Base-by-base conservation (phyloP, 2,888 invertebrate species). In the Villa cingulata region DNA sequence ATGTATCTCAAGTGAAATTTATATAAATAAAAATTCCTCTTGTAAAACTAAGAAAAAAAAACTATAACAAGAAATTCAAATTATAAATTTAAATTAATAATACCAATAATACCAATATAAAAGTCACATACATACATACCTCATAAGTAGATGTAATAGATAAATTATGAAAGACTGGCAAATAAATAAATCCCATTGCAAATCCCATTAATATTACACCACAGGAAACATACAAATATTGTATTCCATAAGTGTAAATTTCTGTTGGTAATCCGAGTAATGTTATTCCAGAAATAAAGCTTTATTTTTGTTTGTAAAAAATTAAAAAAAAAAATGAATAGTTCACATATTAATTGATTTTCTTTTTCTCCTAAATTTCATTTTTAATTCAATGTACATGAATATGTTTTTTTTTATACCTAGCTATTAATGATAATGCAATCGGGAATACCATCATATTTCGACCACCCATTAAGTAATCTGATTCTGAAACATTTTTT, bases 371-470 rank as follows among this genome's bases (percentile, higher is more conserved):
- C 23, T 23, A 6, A 23, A 6, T 23, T 23, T 23, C 23, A 23
- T 7, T 23, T 23, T 23, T 23, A 7, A 23, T 4, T 23, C 7
- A 6, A 23, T 23, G 7, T 15, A 41, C 16, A 3, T 14, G 6
- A 38, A 4, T 9, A 39, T 17, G 36, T 44, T 27, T 44, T 36
- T 36, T 4, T 39, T 40, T 41, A 45, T 70, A 81, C 81, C 80
- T 87, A 32, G 90, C 89, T 46, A 89, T 79, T 41, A 91, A 70
- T 1, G 88, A 88, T 66, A 88, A 74, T 32, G 86, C 78, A 29
- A 89, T 81, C 1, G 90, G 89, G 53, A 87, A 69, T 5, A 81
- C 73, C 46, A 77, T 73, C 86, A 89, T 86, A 59, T 79, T 80
- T 53, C 86, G 73, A 9, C 84, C 83, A 7, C 87, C 89, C 67